Evolutionary conservation across 2,797 vertebrate species (phyloP).

Genomic region (Chlorospingus flavigularis): DNA sequence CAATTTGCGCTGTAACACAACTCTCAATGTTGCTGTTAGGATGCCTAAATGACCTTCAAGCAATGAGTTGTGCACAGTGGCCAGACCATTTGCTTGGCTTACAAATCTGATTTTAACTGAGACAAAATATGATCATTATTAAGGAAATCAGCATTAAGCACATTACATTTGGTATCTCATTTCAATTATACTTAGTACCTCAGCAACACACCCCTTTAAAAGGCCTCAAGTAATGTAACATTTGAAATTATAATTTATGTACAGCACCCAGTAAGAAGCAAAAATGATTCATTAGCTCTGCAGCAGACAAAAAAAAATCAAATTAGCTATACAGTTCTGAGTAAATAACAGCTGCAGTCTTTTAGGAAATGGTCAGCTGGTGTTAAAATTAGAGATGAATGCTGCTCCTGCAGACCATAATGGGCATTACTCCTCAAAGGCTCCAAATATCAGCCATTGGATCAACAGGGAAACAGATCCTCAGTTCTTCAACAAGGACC

Average conservation of each 20-base stretch:
- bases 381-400: background rate
- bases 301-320: background rate
- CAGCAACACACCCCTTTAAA: background rate
- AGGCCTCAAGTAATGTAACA: background rate
- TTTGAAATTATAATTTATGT: background rate
- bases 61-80: rapidly evolving
- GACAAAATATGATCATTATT: background rate
- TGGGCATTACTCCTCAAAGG: background rate
- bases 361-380: background rate
- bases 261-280: background rate
- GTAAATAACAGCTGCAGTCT: conserved; percentile 38
- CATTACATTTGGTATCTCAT: background rate
- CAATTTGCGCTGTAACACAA: background rate
- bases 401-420: background rate
- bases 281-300: conserved; percentile 1
- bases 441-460: background rate
- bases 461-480: background rate
- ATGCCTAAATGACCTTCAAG: background rate
- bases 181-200: background rate
- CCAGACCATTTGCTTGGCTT: background rate
- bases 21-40: background rate
- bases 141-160: background rate
- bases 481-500: background rate
- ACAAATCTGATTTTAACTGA: background rate
- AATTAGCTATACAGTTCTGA: conserved; percentile 11